Evolutionary conservation across 2,888 invertebrate species (phyloP).

Genomic region (Morinoia aosen): DNA sequence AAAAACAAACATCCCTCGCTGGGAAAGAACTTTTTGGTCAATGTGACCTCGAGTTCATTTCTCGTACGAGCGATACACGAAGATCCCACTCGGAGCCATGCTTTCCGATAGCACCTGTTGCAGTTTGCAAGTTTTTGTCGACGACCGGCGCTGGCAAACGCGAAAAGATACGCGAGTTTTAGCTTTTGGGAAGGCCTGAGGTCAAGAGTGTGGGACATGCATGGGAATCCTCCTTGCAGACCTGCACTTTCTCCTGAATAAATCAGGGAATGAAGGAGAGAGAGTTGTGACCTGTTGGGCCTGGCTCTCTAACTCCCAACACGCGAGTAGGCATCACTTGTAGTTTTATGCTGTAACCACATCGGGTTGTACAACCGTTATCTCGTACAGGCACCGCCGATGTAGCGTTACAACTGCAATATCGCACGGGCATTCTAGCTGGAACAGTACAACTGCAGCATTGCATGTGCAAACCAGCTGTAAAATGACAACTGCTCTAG

Average conservation of each 20-base stretch:
- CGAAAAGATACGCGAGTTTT: neutral
- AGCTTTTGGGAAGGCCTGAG: neutral
- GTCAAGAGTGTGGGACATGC: constrained; percentile 25
- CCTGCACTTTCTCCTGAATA: constrained; percentile 32
- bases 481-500: neutral
- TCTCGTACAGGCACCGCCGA: neutral
- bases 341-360: neutral
- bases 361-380: neutral
- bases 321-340: neutral
- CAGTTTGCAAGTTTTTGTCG: neutral
- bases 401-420: neutral
- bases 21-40: neutral
- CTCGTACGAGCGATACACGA: neutral
- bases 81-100: neutral
- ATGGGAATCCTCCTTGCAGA: constrained; percentile 21
- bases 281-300: neutral
- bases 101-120: constrained; percentile 24
- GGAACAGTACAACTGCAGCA: neutral
- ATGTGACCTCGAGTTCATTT: neutral
- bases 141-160: neutral
- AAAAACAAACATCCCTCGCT: neutral
- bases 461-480: neutral
- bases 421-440: neutral
- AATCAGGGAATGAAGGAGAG: constrained; percentile 22
- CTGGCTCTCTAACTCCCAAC: neutral